These are phyloP conservation scores for Limenitis camilla DNA, from an alignment of 2,888 invertebrate species.

Conservation along the genomic window DNA sequence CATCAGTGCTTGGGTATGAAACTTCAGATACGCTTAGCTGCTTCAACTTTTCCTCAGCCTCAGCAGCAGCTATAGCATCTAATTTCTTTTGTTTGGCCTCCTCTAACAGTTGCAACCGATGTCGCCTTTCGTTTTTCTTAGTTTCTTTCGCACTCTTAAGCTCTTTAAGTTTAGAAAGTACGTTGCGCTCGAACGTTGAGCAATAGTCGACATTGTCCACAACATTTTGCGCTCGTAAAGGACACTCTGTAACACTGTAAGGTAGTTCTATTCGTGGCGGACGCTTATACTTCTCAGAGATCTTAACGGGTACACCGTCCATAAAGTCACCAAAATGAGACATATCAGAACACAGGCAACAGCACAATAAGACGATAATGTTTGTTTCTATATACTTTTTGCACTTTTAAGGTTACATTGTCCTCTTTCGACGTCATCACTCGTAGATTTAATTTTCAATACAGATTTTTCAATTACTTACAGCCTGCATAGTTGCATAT, in stretches of 20 bases:
- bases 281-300: slow-evolving; percentile 89
- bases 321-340: slow-evolving; percentile 77
- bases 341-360: slow-evolving; percentile 55
- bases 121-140: slow-evolving; percentile 75
- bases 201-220: slow-evolving; percentile 76
- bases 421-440: slow-evolving; percentile 65
- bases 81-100: slow-evolving; percentile 72
- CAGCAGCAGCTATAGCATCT: slow-evolving; percentile 66
- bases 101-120: slow-evolving; percentile 75
- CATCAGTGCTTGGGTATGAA: slow-evolving; percentile 77
- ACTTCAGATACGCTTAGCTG: slow-evolving; percentile 74
- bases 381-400: slow-evolving; percentile 54
- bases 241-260: slow-evolving; percentile 50
- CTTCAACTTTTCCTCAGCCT: slow-evolving; percentile 69
- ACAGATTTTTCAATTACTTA: slow-evolving; percentile 21
- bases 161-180: slow-evolving; percentile 81
- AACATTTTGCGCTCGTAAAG: slow-evolving; percentile 52
- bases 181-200: slow-evolving; percentile 79
- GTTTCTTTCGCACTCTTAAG: slow-evolving; percentile 79
- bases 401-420: slow-evolving; percentile 69
- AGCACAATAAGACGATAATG: slow-evolving; percentile 59
- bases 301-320: slow-evolving; percentile 91
- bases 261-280: slow-evolving; percentile 78
- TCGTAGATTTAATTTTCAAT: slow-evolving; percentile 32
- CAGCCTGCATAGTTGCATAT: slow-evolving; percentile 32